A percentile compares a stretch with the other conserved stretches of the same genome.
Conservation (phyloP, 1,140 invertebrate genomes). For the Drosophila micromelanica region DNA sequence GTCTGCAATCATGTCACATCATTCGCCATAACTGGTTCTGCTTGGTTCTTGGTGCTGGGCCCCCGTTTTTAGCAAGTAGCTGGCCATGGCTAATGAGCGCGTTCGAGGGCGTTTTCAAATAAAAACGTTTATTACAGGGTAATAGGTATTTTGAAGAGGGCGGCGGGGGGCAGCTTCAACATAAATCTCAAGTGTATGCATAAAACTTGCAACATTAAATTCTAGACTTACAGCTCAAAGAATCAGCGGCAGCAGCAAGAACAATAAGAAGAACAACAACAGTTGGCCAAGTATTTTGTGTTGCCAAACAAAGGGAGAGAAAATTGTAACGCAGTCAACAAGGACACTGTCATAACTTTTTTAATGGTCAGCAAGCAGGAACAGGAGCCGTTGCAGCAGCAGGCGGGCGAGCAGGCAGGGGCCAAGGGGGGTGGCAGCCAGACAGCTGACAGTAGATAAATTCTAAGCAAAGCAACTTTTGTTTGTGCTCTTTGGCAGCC, state of each 20-base stretch:
- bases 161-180: neutral
- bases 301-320: slow-evolving; percentile 46
- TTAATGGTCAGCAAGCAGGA: slow-evolving; percentile 56
- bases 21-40: slow-evolving; percentile 78
- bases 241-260: slow-evolving; percentile 19
- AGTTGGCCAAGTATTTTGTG: slow-evolving; percentile 61
- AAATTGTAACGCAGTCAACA: slow-evolving; percentile 73
- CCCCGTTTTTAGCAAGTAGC: slow-evolving; percentile 32
- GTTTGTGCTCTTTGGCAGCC: slow-evolving; percentile 51
- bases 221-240: slow-evolving; percentile 32
- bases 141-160: too few species aligned
- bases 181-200: slow-evolving; percentile 78
- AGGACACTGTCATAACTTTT: slow-evolving; percentile 82
- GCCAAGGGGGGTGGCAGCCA: neutral
- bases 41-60: slow-evolving; percentile 4
- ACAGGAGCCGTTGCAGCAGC: neutral
- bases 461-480: slow-evolving; percentile 78
- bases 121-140: slow-evolving; percentile 58
- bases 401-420: slow-evolving; percentile 3
- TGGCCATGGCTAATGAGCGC: slow-evolving; percentile 63
- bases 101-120: slow-evolving; percentile 69
- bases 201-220: slow-evolving; percentile 72
- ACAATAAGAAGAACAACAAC: slow-evolving; percentile 9
- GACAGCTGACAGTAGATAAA: slow-evolving; percentile 79
- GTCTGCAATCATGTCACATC: slow-evolving; percentile 84